Conservation (phyloP, 2,888 invertebrate species). For the Baccha elongata region DNA sequence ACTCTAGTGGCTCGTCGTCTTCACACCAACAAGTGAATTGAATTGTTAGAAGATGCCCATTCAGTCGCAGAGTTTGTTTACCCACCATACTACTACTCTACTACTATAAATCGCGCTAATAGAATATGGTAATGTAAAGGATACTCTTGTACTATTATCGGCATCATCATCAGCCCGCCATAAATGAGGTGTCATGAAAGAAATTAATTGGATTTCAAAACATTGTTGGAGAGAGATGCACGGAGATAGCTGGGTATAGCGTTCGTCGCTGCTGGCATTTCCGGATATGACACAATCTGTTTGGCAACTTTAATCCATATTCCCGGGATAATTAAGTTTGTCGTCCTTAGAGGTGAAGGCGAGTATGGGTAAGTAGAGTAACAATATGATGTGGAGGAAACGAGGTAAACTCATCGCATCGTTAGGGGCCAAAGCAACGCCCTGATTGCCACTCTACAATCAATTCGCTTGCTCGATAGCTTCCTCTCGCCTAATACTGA, state of each 20-base stretch:
- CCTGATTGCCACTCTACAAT: constrained; percentile 64
- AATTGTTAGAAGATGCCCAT: constrained; percentile 55
- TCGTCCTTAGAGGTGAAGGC: constrained; percentile 1
- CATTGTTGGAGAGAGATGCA: constrained; percentile 37
- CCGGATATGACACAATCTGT: constrained; percentile 63
- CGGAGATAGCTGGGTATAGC: not conserved
- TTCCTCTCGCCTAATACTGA: constrained; percentile 56
- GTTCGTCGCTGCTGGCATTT: constrained; percentile 47
- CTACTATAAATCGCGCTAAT: constrained; percentile 68
- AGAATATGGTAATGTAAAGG: constrained; percentile 73
- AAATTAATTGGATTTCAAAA: constrained; percentile 72
- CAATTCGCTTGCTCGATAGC: constrained; percentile 57
- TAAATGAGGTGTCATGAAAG: constrained; percentile 71
- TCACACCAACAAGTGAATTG: constrained; percentile 56
- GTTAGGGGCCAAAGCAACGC: constrained; percentile 19
- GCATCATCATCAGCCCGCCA: constrained; percentile 66
- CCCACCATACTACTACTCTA: not conserved
- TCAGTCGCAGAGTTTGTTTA: constrained; percentile 35
- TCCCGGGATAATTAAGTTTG: constrained; percentile 69
- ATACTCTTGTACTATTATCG: constrained; percentile 60
- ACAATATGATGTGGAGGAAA: constrained; percentile 12
- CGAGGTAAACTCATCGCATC: constrained; percentile 19
- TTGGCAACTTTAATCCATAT: constrained; percentile 67
- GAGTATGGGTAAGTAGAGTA: not conserved
- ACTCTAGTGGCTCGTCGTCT: constrained; percentile 52